A percentile compares a stretch with the other conserved stretches of the same genome.
Evolutionary conservation across 2,888 invertebrate species (phyloP).

Genomic region (Drosophila percnosoma): DNA sequence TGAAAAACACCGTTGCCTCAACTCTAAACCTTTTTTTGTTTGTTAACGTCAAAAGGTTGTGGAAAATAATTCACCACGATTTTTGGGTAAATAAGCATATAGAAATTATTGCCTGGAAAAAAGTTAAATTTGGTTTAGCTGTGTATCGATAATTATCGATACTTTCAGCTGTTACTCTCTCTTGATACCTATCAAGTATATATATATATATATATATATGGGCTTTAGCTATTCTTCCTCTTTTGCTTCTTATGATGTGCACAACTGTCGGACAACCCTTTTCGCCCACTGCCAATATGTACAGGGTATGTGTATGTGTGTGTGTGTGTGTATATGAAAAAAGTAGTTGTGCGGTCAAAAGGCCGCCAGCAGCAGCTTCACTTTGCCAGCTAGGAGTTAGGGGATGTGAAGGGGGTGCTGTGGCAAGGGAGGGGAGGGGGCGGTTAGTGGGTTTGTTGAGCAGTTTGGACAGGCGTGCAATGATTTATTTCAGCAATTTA

Average conservation of each 20-base stretch:
- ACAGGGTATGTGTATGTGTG: conserved; percentile 4
- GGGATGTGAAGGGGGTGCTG: neutral
- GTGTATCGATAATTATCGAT: neutral
- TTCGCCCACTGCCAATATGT: neutral
- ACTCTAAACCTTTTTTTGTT: neutral
- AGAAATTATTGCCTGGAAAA: neutral
- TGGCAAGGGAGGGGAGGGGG: neutral
- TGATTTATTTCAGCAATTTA: conserved; percentile 81
- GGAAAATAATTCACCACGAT: neutral
- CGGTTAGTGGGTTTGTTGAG: neutral
- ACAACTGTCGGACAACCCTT: neutral
- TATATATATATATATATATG: neutral
- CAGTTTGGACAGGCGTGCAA: conserved; percentile 61
- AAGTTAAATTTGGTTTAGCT: neutral
- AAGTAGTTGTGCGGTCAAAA: conserved; percentile 63
- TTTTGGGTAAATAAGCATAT: neutral
- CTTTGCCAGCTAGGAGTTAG: neutral
- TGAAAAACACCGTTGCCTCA: neutral
- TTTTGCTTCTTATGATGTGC: neutral
- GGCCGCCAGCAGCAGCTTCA: conserved; percentile 52
- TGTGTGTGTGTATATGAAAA: neutral
- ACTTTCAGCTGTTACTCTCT: neutral
- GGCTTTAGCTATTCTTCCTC: neutral
- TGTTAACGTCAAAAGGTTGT: no score
- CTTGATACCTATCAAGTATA: neutral